These are phyloP conservation scores for Orgyia antiqua DNA, from an alignment of 2,888 invertebrate species.

Conservation along the genomic window DNA sequence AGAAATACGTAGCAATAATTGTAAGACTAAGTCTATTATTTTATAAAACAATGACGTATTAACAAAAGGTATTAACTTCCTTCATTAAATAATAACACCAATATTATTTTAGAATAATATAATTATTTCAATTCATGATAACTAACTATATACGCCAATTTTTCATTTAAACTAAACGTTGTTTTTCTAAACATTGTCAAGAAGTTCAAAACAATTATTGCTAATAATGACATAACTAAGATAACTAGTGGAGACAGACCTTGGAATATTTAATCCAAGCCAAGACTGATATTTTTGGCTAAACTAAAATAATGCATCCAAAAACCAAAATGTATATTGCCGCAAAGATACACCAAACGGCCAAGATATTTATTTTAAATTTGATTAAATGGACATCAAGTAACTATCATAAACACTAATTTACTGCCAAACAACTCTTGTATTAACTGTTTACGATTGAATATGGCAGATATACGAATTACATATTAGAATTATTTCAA, in stretches of 20 bases:
- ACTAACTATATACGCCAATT: conserved; percentile 77
- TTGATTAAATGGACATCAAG: conserved; percentile 35
- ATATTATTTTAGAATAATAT: conserved; percentile 78
- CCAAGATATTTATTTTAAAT: conserved; percentile 27
- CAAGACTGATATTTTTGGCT: conserved; percentile 14
- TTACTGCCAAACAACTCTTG: conserved; percentile 21
- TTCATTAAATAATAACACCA: conserved; percentile 61
- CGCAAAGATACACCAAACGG: conserved; percentile 21
- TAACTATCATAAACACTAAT: conserved; percentile 25
- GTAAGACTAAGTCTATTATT: too few relatives aligned
- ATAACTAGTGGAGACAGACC: too few relatives aligned
- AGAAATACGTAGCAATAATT: too few relatives aligned
- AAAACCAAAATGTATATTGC: conserved; percentile 3
- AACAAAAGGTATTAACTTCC: too few relatives aligned
- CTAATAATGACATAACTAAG: conserved; percentile 31
- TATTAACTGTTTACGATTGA: too few relatives aligned
- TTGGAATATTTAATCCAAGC: too few relatives aligned
- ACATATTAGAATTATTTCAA: too few relatives aligned
- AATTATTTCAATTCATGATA: conserved; percentile 78
- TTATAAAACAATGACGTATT: too few relatives aligned
- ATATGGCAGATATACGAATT: too few relatives aligned
- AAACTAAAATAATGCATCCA: not conserved
- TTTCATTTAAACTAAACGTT: conserved; percentile 60
- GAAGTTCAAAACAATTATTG: conserved; percentile 49
- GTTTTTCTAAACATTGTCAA: conserved; percentile 59